These are phyloP conservation scores for Smutsia temminckii DNA, from an alignment of 2,797 vertebrate species.

Conservation along the genomic window DNA sequence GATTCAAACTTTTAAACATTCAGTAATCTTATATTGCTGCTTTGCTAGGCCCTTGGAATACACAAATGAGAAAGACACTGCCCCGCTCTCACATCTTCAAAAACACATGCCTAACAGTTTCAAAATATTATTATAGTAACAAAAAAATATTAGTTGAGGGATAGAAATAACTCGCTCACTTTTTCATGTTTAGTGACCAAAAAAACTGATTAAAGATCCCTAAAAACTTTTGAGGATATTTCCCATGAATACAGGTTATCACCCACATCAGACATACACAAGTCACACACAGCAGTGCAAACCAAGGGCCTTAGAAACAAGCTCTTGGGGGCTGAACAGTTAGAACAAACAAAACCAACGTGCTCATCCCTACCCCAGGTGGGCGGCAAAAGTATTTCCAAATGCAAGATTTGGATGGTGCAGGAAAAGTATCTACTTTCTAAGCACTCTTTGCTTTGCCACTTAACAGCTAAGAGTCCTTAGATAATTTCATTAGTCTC, in stretches of 20 bases:
- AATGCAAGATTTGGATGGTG: neutral
- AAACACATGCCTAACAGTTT: neutral
- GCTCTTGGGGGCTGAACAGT: too few species aligned
- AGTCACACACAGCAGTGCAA: neutral
- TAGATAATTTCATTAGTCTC: neutral
- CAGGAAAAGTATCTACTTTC: neutral
- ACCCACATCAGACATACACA: neutral
- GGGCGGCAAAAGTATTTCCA: neutral
- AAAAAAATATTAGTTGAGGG: neutral
- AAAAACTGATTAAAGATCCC: neutral
- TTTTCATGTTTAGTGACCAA: neutral
- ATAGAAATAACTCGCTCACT: neutral
- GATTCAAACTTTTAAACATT: slow-evolving; percentile 29
- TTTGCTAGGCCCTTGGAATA: neutral
- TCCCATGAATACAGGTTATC: neutral
- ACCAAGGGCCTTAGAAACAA: neutral
- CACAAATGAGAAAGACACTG: neutral
- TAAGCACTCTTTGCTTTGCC: neutral
- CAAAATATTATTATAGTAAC: neutral
- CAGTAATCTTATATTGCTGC: neutral
- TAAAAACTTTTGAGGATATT: neutral
- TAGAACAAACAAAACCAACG: neutral
- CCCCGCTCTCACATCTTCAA: neutral
- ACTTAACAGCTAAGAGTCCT: neutral
- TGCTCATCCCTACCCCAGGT: neutral